These are phyloP conservation scores for Agapetus fuscipes DNA, from an alignment of 2,888 invertebrate species.

Conservation along the genomic window DNA sequence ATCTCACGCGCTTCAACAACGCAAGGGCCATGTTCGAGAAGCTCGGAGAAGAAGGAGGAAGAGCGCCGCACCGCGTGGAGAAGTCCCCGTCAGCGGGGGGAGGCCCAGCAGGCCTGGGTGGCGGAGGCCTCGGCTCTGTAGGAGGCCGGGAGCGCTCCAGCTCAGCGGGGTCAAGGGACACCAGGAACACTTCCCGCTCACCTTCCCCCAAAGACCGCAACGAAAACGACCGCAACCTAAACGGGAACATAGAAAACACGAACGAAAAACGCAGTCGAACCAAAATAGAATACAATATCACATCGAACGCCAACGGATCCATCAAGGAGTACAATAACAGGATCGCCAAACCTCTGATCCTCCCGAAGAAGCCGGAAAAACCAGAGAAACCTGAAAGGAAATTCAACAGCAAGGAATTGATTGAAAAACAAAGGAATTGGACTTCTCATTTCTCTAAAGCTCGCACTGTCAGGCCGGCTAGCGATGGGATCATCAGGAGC, in stretches of 20 bases:
- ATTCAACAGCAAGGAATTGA: conserved; percentile 74
- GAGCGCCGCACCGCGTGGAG: conserved; percentile 45
- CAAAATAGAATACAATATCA: conserved; percentile 25
- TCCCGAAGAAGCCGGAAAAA: conserved; percentile 52
- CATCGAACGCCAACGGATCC: conserved; percentile 34
- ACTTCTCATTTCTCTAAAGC: conserved; percentile 82
- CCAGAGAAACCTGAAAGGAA: conserved; percentile 78
- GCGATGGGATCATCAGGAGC: conserved; percentile 41
- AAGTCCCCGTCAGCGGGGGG: conserved; percentile 48
- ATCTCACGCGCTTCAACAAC: conserved; percentile 84
- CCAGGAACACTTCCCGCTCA: conserved; percentile 29
- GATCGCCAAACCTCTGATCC: conserved; percentile 45
- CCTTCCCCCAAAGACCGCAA: conserved; percentile 42
- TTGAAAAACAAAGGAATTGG: conserved; percentile 88
- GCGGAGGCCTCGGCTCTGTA: conserved; percentile 32
- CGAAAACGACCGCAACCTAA: conserved; percentile 28
- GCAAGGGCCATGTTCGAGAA: conserved; percentile 88
- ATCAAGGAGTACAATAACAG: conserved; percentile 34
- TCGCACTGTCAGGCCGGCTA: conserved; percentile 51
- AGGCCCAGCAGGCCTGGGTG: conserved; percentile 40
- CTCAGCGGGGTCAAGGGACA: conserved; percentile 56
- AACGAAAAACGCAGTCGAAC: conserved; percentile 29
- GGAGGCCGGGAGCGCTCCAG: conserved; percentile 54
- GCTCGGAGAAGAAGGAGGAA: conserved; percentile 67
- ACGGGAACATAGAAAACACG: conserved; percentile 37